Base-by-base conservation (phyloP, 2,797 vertebrate species). In the Hoplostethus atlanticus region DNA sequence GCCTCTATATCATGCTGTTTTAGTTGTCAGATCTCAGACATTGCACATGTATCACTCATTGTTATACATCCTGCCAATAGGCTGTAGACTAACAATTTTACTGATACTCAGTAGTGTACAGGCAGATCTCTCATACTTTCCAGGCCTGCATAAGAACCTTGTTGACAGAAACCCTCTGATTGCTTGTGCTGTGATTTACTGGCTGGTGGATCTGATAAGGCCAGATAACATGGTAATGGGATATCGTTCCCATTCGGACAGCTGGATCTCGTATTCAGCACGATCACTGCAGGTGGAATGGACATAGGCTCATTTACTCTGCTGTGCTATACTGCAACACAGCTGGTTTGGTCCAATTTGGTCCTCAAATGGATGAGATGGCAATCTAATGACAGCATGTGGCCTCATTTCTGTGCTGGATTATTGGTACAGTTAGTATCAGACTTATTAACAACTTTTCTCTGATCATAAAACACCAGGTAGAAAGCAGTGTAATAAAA, bases 111-210 rank as follows among this genome's bases (percentile, higher is more conserved):
- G 21, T 21, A 34, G 34, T 34, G 34, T 34, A 34, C 3, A 4
- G 34, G 4, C 6, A 34, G 4, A 34, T 6, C 34, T 6, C 5
- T 1, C 21, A 21, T 21, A 17, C 6, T n/a, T 17, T 7, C 17
- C 51, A 25, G 51, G 25, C 10, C 17, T 28, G 25, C 46, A 48
- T 48, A 12, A 50, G 30, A 17, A 25, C 60, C n/a, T 15, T 30
- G 28, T 6, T 50, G 60, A 31, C 15, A 48, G 30, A 63, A 12
- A 70, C 58, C 31, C 25, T n/a, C 1, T 21, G 31, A 4, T 46
- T 64, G 31, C 16, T 64, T 11, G 17, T 57, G 70, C 63, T 53
- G 48, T 72, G 53, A 72, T 72, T 64, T 72, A 48, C 47, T 64
- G 47, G 53, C 48, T 59, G 52, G n/a, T 31, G 34, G 48, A 34